Base-by-base conservation (phyloP, 2,888 invertebrate genomes). In the Mylabris sibirica region DNA sequence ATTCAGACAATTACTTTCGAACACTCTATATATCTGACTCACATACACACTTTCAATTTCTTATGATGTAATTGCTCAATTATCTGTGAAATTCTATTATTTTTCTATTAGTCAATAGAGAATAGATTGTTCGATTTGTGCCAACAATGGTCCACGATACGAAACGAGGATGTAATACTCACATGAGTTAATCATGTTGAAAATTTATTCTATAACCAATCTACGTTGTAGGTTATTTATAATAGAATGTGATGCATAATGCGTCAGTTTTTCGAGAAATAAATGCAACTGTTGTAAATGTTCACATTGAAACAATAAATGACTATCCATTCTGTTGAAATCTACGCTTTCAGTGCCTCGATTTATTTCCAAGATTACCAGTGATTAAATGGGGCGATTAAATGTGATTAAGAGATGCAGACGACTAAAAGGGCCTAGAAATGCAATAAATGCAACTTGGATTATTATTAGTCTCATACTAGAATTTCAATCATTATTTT, bases 191-290 rank as follows among this genome's bases (percentile, higher is more conserved):
- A 41, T 60, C 8, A 14, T 34, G 9, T 60, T 20, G 4, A 3
- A 49, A 64, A 70, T 70, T n/a, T n/a, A n/a, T n/a, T n/a, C n/a
- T n/a, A n/a, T 64, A 67, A 38, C 8, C 30, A 30, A 44, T 8
- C 20, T 11, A 20, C n/a, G 49, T 20, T 44, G 8, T 17, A 20
- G 5, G 6, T 61, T 41, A 64, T 62, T n/a, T 64, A 63, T 68
- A 44, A 59, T 67, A 26, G 59, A 22, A 41, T 11, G 0, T 44
- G 14, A 12, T 35, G 11, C 26, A 30, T 30, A 4, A 38, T 41
- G 17, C 22, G 26, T 41, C n/a, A 41, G 17, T 38, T 62, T 35
- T 61, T 14, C 11, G 35, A n/a, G n/a, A 61, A 9, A 62, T 41
- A 26, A 30, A 49, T 49, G 20, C 20, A 20, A 3, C 9, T 20